Evolutionary conservation across 2,888 invertebrate genomes (phyloP).

Genomic region (Calameuta filiformis): DNA sequence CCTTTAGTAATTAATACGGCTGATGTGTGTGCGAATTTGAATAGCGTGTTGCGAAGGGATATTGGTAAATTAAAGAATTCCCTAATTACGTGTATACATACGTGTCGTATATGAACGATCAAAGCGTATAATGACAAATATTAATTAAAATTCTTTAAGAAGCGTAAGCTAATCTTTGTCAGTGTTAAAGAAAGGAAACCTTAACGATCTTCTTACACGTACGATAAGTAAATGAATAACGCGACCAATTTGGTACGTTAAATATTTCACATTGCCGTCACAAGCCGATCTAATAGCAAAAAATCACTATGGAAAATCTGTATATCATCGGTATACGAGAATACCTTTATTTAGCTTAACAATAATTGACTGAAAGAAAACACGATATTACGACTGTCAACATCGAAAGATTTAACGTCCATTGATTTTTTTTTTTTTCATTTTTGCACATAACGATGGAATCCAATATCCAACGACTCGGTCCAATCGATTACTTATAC

Average conservation of each 20-base stretch:
- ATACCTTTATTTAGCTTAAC: neutral
- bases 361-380: neutral
- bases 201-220: neutral
- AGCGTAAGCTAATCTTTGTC: neutral
- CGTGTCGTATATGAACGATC: neutral
- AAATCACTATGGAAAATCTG: neutral
- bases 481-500: neutral
- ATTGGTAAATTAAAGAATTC: neutral
- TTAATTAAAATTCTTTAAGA: neutral
- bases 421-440: neutral
- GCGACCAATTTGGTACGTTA: neutral
- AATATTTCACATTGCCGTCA: neutral
- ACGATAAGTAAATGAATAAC: neutral
- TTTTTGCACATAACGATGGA: neutral
- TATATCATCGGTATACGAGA: neutral
- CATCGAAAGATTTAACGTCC: neutral
- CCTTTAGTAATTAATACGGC: neutral
- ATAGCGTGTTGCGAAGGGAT: neutral
- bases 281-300: neutral
- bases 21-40: neutral
- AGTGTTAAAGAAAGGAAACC: neutral
- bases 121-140: neutral
- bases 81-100: neutral
- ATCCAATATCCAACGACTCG: neutral
- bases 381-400: neutral